These are phyloP conservation scores for Hydrozoanthus gracilis DNA, from an alignment of 92 coral and sea anemone genomes.

Conservation along the genomic window DNA sequence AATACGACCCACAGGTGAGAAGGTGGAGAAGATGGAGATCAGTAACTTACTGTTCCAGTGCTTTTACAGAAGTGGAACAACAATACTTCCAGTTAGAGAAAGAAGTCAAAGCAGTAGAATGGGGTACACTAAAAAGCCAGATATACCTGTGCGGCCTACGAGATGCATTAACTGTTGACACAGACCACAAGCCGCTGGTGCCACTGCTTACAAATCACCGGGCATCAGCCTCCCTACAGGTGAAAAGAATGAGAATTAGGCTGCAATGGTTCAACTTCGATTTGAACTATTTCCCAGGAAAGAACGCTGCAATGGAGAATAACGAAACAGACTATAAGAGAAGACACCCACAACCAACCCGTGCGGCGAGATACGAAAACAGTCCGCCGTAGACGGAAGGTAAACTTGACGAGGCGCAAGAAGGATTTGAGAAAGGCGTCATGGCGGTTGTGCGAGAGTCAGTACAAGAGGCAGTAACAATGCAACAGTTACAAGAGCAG, in stretches of 20 bases:
- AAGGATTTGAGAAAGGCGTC: constrained; percentile 15
- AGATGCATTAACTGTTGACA: constrained; percentile 46
- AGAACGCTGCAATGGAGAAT: constrained; percentile 41
- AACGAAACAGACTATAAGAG: constrained; percentile 62
- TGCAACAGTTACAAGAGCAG: constrained; percentile 17
- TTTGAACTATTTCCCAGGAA: constrained; percentile 51
- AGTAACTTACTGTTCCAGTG: constrained; percentile 38
- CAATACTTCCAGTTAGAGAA: constrained; percentile 48
- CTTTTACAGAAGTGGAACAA: constrained; percentile 32
- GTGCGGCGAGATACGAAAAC: not conserved
- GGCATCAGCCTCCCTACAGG: constrained; percentile 20
- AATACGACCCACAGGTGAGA: constrained; percentile 47
- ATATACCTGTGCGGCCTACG: constrained; percentile 46
- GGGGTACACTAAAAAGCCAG: constrained; percentile 50
- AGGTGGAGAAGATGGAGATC: constrained; percentile 46
- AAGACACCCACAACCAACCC: constrained; percentile 38
- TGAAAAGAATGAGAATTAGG: constrained; percentile 40
- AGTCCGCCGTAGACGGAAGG: not conserved
- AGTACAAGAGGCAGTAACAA: constrained; percentile 16
- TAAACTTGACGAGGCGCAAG: constrained; percentile 1
- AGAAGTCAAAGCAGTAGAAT: constrained; percentile 54
- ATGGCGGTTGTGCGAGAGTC: constrained; percentile 32
- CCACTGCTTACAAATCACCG: constrained; percentile 21
- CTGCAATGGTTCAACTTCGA: constrained; percentile 54
- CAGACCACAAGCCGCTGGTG: constrained; percentile 54